phyloP scores from a whole-genome alignment of 2,888 invertebrate species.

The Athripsodes cinereus region DNA sequence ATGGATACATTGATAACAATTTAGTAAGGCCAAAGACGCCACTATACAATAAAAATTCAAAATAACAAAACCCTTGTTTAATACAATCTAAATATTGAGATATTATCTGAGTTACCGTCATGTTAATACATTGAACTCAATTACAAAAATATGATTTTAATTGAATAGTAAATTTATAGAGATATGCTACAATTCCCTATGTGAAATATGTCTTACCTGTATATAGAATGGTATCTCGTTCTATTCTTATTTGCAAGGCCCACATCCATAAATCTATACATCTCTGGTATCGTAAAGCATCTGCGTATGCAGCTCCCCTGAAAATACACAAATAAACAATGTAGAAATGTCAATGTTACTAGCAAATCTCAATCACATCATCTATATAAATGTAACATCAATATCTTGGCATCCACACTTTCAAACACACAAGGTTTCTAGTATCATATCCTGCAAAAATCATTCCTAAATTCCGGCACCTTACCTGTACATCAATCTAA shows the following conservation, averaged over 20 bases:
- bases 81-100: no score
- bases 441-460: constrained; percentile 30
- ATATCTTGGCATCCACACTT: background rate
- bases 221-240: constrained; percentile 68
- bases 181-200: no score
- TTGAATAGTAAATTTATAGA: no score
- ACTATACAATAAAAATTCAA: no score
- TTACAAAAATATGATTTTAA: no score
- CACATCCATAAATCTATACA: constrained; percentile 86
- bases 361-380: background rate
- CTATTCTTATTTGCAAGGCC: constrained; percentile 72
- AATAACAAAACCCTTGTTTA: no score
- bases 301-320: constrained; percentile 67
- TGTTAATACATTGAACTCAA: no score
- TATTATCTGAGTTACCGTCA: no score
- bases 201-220: constrained; percentile 22
- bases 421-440: background rate
- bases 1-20: no score
- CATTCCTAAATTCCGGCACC: no score
- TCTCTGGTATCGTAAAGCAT: constrained; percentile 67
- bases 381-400: constrained; percentile 29
- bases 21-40: no score
- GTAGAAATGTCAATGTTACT: background rate
- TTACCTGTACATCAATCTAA: constrained; percentile 65
- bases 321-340: constrained; percentile 29